Conservation (phyloP, 2,113 vertebrate genomes). For the Etheostoma cragini region DNA sequence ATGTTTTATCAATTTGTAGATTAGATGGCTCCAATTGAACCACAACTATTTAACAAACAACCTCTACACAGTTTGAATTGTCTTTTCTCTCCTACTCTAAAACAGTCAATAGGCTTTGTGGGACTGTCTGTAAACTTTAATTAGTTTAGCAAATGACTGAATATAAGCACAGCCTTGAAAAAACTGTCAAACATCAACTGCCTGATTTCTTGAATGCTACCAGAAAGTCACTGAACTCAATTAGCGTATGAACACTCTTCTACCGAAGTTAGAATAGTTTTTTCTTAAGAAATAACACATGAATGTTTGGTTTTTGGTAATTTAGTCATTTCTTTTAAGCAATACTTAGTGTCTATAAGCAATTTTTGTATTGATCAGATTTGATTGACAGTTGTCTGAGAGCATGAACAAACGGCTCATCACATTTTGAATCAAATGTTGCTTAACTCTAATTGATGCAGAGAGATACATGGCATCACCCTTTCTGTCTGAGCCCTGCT, state of each 20-base stretch:
- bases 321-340: no score
- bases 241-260: no score
- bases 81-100: conserved; percentile 23
- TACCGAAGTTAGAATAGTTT: no score
- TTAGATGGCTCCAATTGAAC: conserved; percentile 49
- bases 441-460: background rate
- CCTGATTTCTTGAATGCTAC: conserved; percentile 32
- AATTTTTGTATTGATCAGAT: background rate
- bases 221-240: background rate
- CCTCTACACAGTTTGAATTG: conserved; percentile 38
- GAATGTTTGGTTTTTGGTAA: no score
- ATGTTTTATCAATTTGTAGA: conserved; percentile 51
- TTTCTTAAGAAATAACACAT: no score
- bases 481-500: no score
- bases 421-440: background rate
- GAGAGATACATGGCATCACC: background rate
- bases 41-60: conserved; percentile 56
- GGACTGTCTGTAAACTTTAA: conserved; percentile 66
- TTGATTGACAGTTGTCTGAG: background rate
- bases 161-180: conserved; percentile 42
- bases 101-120: conserved; percentile 54
- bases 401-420: background rate
- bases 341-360: no score
- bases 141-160: conserved; percentile 74
- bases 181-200: conserved; percentile 28